These are phyloP conservation scores for Aporophyla nigra DNA, from an alignment of 2,888 invertebrate genomes.

Conservation along the genomic window DNA sequence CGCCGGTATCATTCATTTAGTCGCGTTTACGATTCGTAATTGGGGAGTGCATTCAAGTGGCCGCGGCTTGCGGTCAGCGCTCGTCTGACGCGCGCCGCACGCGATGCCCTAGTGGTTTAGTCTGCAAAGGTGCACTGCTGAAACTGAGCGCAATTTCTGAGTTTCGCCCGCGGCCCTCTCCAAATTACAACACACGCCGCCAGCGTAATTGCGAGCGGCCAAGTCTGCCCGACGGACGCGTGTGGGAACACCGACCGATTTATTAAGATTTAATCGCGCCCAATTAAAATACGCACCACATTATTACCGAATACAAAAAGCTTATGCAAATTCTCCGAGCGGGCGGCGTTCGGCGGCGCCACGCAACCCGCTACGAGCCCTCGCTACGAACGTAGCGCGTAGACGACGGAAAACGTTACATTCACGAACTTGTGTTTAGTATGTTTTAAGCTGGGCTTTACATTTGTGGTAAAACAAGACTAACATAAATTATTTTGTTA, in stretches of 20 bases:
- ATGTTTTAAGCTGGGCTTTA: constrained; percentile 3
- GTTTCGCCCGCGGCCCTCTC: constrained; percentile 82
- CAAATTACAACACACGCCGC: constrained; percentile 86
- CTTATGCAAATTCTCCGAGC: constrained; percentile 81
- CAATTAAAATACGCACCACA: constrained; percentile 88
- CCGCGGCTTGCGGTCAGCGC: constrained; percentile 76
- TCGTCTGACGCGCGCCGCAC: constrained; percentile 79
- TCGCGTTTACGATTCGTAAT: constrained; percentile 88
- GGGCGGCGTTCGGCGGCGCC: constrained; percentile 68
- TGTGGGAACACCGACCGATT: constrained; percentile 87
- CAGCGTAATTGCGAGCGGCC: constrained; percentile 85
- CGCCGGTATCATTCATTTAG: constrained; percentile 79
- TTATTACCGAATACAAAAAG: constrained; percentile 84
- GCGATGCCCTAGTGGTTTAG: constrained; percentile 77
- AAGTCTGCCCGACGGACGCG: constrained; percentile 75
- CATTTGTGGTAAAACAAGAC: constrained; percentile 14
- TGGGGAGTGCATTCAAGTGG: constrained; percentile 85
- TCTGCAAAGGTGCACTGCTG: constrained; percentile 76
- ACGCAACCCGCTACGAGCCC: constrained; percentile 74
- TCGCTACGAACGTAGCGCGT: constrained; percentile 76
- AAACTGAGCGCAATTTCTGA: constrained; percentile 84
- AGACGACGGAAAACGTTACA: constrained; percentile 48
- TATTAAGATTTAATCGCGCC: constrained; percentile 89
- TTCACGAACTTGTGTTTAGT: constrained; percentile 20
- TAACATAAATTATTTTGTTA: background rate